These are phyloP conservation scores for Ctenicera cuprea DNA, from an alignment of 2,888 invertebrate genomes.

Conservation along the genomic window DNA sequence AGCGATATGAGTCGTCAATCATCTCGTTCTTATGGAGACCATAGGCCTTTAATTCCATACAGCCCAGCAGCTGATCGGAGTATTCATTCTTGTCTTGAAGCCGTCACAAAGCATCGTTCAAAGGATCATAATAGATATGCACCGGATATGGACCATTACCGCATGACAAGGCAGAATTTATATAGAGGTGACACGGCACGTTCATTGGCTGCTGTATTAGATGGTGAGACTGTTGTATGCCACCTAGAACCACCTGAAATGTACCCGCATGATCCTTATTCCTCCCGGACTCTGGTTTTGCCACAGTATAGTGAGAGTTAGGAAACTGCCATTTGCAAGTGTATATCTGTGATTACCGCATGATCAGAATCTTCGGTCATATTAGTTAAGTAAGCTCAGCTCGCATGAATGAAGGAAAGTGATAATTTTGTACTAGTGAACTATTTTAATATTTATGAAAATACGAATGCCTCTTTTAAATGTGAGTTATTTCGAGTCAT, in stretches of 20 bases:
- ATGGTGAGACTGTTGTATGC: conserved; percentile 91
- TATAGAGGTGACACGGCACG: conserved; percentile 77
- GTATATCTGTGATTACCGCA: conserved; percentile 73
- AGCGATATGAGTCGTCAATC: conserved; percentile 83
- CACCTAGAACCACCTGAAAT: conserved; percentile 84
- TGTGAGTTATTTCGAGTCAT: conserved; percentile 70
- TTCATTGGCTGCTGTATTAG: conserved; percentile 85
- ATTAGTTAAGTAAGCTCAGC: conserved; percentile 69
- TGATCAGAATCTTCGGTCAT: conserved; percentile 71
- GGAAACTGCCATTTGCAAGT: conserved; percentile 72
- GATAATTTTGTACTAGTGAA: conserved; percentile 72
- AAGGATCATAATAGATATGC: conserved; percentile 71
- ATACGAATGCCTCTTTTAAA: conserved; percentile 68
- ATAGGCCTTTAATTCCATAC: conserved; percentile 87
- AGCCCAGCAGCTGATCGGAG: conserved; percentile 80
- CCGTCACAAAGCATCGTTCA: conserved; percentile 69
- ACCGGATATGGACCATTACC: conserved; percentile 74
- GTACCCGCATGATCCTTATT: conserved; percentile 73
- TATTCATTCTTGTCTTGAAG: conserved; percentile 66
- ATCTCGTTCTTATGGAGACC: conserved; percentile 87
- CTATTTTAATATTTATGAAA: conserved; percentile 71
- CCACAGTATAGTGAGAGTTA: conserved; percentile 80
- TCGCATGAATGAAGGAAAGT: conserved; percentile 71
- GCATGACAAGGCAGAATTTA: conserved; percentile 74
- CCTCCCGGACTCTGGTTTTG: conserved; percentile 75